Evolutionary conservation across 2,888 invertebrate species (phyloP), one percentile per base, ranked within the genome.

Genomic region (Aphodius granarius): DNA sequence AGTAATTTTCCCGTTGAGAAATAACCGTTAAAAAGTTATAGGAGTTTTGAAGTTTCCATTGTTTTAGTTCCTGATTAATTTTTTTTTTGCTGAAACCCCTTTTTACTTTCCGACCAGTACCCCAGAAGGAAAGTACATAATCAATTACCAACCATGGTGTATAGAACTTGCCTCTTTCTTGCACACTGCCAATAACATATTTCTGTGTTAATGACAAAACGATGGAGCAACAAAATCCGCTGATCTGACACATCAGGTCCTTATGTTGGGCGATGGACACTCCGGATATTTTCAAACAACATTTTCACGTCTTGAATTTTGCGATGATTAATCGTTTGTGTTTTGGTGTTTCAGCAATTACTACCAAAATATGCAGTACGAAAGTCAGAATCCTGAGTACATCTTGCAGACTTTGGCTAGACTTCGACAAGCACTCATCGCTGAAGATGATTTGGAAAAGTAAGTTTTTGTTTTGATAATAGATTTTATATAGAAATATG

Each of bases 361-460:
- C 78, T 86, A 86, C 77, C 84, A 85, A 20, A 82, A 85, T 4
- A 76, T 84, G 78, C 76, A 80, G 22, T 91, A 91, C 43, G 88
- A 91, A 81, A 91, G 92, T 76, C 94, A 94, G 81, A 94, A 94
- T 82, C 94, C 95, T 0, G 94, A 95, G 86, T 93, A 94, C 77
- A 91, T 95, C 78, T 86, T 94, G 88, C 94, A 94, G 82, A 90
- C 95, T 87, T 89, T 95, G 84, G 92, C 92, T 82, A 92, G 94
- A 84, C 91, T 95, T 83, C 92, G 93, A 80, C 93, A 93, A 87
- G 92, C 93, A 81, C 91, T 95, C 79, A 90, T 94, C 83, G 91
- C 93, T 81, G 93, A 94, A 83, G 94, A 94, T 86, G 94, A 94
- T 86, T 89, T 94, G 86, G 94, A 94, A 87, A 94, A 92, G 95